Base-by-base conservation (phyloP, 2,113 vertebrate species). In the Atherinomorus stipes region DNA sequence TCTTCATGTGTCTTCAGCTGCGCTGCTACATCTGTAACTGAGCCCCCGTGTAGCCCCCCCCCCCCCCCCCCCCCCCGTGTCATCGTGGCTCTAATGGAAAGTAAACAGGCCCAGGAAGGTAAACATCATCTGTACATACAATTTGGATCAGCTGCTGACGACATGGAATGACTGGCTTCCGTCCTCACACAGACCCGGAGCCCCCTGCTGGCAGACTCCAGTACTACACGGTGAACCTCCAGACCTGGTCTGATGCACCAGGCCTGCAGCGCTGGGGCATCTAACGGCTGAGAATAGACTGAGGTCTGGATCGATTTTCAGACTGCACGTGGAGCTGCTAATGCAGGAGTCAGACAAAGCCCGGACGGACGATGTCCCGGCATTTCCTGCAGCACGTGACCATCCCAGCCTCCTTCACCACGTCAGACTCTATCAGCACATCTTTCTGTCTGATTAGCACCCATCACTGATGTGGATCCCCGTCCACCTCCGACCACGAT, bases 71-170 rank as follows among this genome's bases (percentile, higher is more conserved):
- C n/a, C n/a, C n/a, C n/a, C n/a, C n/a, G 6, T 76, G 76, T 80
- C 64, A 67, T 60, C 69, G 52, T 11, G 66, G 15, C 77, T 64
- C 60, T 81, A 80, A 83, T 81, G 65, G 71, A 81, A 71, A 71
- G 57, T 49, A 78, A 87, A 85, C 77, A 62, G 67, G 12, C 59
- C 50, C 56, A n/a, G 74, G 60, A 57, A 53, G 5, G 85, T 56
- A 83, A 85, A 84, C 80, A 75, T 72, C 63, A 61, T 51, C 63
- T 54, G 67, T 38, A 22, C 25, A 76, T 59, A 70, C 47, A 21
- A 75, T 88, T 77, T 78, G 66, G 71, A 84, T 79, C 83, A 85
- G 73, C 71, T 83, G 71, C 58, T 4, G 37, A 73, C 64, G 63
- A 74, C 67, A 63, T 6, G 9, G 26, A 34, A 63, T 84, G 59